Evolutionary conservation across 2,113 vertebrate species (phyloP), one percentile per base, ranked within the genome.

Genomic region (Speoplatyrhinus poulsoni): DNA sequence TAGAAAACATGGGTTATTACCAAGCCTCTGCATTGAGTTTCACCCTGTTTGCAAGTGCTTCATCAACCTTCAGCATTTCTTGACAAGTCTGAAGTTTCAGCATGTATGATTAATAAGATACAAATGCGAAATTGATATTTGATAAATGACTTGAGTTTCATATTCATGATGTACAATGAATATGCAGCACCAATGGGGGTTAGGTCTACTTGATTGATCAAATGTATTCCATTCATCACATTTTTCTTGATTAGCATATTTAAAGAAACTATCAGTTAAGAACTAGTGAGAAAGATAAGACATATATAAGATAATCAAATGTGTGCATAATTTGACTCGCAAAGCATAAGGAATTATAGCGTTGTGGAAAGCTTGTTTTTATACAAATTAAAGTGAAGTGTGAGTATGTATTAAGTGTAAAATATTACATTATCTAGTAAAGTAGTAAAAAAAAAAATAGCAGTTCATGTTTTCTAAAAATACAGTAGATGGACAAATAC

Each of bases 141-240:
- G 90, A 91, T 87, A 83, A 90, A 90, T 86, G 87, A 82, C 85
- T 85, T 73, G 63, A 79, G 81, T 87, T 88, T 86, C 83, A 87
- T 90, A 89, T 90, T 89, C 87, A 89, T 90, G 87, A 88, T 90
- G 88, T 83, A 84, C 87, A 83, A 90, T 91, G 88, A 91, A 90
- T 90, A 90, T 90, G 90, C 90, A 89, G 83, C 83, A 85, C 82
- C 87, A 67, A 41, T 41, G 85, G 76, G 85, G 86, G 84, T 86
- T 77, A 84, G 88, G 82, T 81, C 84, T 90, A 86, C 87, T 89
- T 89, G 88, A 90, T 90, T 91, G 86, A 91, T 89, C 88, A 90
- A 88, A 90, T 86, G 82, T 88, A 87, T 90, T 90, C 87, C 85
- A 89, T 90, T 91, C 83, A 89, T 91, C 90, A 91, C 86, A 80